phyloP scores from a whole-genome alignment of 2,888 invertebrate genomes.

The Neria commutata region DNA sequence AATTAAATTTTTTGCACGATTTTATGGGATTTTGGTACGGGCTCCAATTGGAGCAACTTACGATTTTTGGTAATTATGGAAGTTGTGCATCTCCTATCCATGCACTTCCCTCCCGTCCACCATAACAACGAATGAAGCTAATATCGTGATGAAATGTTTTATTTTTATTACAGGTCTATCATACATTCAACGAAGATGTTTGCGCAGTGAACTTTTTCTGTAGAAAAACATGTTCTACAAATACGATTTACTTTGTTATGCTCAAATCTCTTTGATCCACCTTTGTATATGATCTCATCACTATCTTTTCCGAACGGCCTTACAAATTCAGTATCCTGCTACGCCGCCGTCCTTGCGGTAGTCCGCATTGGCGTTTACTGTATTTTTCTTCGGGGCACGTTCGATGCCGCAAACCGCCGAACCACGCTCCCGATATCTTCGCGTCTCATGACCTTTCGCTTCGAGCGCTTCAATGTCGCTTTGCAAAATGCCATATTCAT shows the following conservation, averaged over 20 bases:
- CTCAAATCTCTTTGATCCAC: no score
- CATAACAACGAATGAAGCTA: neutral
- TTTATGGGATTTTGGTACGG: no score
- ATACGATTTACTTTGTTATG: no score
- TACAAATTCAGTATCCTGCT: slow-evolving; percentile 67
- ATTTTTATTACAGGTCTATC: slow-evolving; percentile 72
- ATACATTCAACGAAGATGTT: slow-evolving; percentile 96
- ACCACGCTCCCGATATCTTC: slow-evolving; percentile 69
- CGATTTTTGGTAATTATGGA: no score
- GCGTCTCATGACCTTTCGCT: slow-evolving; percentile 71
- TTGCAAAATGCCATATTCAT: slow-evolving; percentile 69
- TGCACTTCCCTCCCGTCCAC: no score
- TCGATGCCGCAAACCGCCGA: slow-evolving; percentile 77
- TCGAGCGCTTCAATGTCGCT: slow-evolving; percentile 69
- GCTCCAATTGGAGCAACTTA: no score
- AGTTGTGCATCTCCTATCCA: no score
- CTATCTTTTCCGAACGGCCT: no score
- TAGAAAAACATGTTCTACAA: no score
- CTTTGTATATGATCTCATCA: no score
- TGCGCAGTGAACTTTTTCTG: no score
- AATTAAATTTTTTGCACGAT: no score
- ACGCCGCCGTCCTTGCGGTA: slow-evolving; percentile 83
- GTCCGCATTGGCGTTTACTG: slow-evolving; percentile 78
- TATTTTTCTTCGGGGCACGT: slow-evolving; percentile 66
- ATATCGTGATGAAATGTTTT: slow-evolving; percentile 40